These are phyloP conservation scores for Panthera leo DNA, from an alignment of 2,113 vertebrate species.

Conservation along the genomic window DNA sequence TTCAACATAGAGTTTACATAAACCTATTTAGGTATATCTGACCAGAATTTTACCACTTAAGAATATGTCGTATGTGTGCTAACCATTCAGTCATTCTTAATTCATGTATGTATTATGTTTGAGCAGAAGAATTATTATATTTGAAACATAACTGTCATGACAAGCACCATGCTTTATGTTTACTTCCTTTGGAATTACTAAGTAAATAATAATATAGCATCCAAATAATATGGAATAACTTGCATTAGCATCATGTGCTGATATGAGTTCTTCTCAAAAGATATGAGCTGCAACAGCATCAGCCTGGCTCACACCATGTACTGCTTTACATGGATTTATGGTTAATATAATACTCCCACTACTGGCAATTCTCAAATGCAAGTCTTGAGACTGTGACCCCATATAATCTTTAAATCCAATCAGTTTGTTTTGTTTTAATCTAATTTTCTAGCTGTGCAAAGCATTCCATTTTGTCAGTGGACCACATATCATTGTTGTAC, in stretches of 20 bases:
- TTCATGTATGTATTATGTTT: background rate
- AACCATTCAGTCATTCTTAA: background rate
- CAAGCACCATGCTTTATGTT: background rate
- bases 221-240: background rate
- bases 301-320: background rate
- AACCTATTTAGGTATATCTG: background rate
- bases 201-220: background rate
- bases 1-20: background rate
- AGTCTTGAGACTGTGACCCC: background rate
- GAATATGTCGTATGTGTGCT: background rate
- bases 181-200: background rate
- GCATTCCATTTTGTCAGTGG: background rate
- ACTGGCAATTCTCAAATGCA: background rate
- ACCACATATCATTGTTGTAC: background rate
- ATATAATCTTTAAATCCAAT: conserved; percentile 38
- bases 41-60: background rate
- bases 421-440: conserved; percentile 52
- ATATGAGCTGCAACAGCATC: background rate
- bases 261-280: background rate
- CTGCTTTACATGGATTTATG: conserved; percentile 13
- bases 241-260: background rate
- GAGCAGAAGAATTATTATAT: background rate
- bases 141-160: background rate
- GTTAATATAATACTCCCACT: background rate
- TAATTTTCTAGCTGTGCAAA: conserved; percentile 54